Conservation (phyloP, 2,888 invertebrate genomes). For the Anoplius nigerrimus region DNA sequence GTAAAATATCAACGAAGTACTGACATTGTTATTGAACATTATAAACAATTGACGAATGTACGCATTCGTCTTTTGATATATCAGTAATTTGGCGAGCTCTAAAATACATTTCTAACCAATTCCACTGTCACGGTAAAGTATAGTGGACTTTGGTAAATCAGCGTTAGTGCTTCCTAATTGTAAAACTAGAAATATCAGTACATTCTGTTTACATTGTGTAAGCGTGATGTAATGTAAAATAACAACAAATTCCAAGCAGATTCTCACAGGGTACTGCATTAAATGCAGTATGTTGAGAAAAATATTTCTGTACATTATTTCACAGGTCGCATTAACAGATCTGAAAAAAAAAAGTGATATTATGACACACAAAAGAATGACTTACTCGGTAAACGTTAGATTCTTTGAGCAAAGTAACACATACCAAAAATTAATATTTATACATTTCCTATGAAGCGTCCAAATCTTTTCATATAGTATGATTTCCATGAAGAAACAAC, state of each 20-base stretch:
- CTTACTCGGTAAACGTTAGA: neutral
- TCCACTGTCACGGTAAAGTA: no score
- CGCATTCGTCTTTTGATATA: neutral
- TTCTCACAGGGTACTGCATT: no score
- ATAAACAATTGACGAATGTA: neutral
- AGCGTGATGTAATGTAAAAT: neutral
- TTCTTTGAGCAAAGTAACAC: no score
- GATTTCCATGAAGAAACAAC: conserved; percentile 72
- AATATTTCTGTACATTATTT: no score
- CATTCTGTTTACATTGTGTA: neutral
- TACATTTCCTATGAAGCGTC: neutral
- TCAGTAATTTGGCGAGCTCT: neutral
- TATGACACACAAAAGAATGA: neutral
- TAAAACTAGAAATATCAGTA: neutral
- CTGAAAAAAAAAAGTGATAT: no score
- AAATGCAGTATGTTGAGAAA: no score
- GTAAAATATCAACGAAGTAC: no score
- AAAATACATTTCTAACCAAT: no score
- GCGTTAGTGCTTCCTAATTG: neutral
- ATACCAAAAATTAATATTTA: no score
- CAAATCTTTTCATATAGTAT: conserved; percentile 53
- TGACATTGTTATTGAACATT: neutral
- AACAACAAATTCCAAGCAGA: no score
- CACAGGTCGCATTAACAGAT: no score
- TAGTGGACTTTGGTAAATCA: neutral